Evolutionary conservation across 30 jellyfish, hydroid and myxozoan species (phyloP).

Genomic region (Hydra vulgaris): DNA sequence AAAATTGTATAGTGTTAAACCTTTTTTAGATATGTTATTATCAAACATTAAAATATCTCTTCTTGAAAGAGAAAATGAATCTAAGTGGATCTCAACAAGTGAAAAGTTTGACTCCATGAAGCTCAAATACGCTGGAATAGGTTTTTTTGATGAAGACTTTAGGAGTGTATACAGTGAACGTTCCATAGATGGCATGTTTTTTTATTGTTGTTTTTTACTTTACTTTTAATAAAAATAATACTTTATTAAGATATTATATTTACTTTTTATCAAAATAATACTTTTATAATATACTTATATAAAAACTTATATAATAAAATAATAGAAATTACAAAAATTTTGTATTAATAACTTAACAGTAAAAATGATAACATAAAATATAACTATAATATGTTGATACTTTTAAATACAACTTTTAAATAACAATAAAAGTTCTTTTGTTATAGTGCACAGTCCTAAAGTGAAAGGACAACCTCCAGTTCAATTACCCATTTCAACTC

Average conservation of each 20-base stretch:
- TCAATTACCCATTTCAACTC: not conserved
- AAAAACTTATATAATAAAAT: not conserved
- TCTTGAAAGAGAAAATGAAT: not conserved
- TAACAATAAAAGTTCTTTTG: not conserved
- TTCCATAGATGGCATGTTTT: conserved; percentile 9
- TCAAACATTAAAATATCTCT: conserved; percentile 10
- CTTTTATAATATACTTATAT: not conserved
- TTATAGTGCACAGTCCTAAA: not conserved
- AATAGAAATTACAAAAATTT: not conserved
- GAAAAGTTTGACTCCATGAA: conserved; percentile 11
- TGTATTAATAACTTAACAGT: too few species aligned
- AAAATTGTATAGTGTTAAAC: too few species aligned
- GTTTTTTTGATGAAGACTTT: conserved; percentile 17
- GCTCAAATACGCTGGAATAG: conserved; percentile 16
- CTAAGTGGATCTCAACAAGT: conserved; percentile 6
- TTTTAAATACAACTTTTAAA: too few species aligned
- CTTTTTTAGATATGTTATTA: conserved; percentile 39
- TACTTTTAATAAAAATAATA: not conserved
- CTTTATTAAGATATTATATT: too few species aligned
- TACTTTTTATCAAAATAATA: too few species aligned
- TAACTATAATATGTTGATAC: too few species aligned
- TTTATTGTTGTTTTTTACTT: too few species aligned
- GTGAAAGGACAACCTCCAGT: not conserved
- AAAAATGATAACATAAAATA: too few species aligned
- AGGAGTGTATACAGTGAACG: conserved; percentile 23